Evolutionary conservation across 2,888 invertebrate genomes (phyloP).

Genomic region (Acanthopleura granulata): DNA sequence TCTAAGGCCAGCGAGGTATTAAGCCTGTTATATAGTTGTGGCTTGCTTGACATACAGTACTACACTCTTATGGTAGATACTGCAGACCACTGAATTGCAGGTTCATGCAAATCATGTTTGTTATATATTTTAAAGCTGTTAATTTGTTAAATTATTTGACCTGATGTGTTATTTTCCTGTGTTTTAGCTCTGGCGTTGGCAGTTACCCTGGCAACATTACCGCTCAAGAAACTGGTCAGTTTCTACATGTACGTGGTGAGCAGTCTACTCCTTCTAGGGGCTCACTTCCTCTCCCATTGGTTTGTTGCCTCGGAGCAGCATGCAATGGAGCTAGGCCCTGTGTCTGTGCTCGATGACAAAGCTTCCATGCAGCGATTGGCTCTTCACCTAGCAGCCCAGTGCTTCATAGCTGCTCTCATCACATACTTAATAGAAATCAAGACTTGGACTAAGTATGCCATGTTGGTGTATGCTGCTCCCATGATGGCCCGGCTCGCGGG

Average conservation of each 20-base stretch:
- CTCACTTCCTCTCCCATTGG: slow-evolving; percentile 70
- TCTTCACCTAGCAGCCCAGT: slow-evolving; percentile 65
- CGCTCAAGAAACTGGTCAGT: slow-evolving; percentile 70
- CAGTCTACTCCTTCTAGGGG: slow-evolving; percentile 67
- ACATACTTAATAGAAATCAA: slow-evolving; percentile 69
- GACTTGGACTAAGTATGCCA: slow-evolving; percentile 62
- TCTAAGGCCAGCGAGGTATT: no score
- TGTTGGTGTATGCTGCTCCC: slow-evolving; percentile 71
- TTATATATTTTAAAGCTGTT: no score
- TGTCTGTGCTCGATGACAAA: slow-evolving; percentile 47
- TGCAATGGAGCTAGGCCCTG: slow-evolving; percentile 31
- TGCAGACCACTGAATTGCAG: no score
- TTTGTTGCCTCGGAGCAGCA: slow-evolving; percentile 68
- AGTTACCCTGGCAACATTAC: slow-evolving; percentile 70
- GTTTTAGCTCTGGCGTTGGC: slow-evolving; percentile 72
- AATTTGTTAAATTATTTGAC: no score
- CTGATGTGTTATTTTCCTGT: no score
- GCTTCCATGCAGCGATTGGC: slow-evolving; percentile 61
- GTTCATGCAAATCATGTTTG: no score
- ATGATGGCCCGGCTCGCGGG: slow-evolving; percentile 71
- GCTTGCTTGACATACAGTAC: no score
- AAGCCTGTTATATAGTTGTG: no score
- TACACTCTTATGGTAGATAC: no score
- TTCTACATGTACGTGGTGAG: slow-evolving; percentile 72
- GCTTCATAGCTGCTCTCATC: slow-evolving; percentile 64